Percentiles rank a stretch among this genome's conserved stretches.
These are phyloP conservation scores for Psix sp. DNA, from an alignment of 1,140 invertebrate species.

Conservation along the genomic window DNA sequence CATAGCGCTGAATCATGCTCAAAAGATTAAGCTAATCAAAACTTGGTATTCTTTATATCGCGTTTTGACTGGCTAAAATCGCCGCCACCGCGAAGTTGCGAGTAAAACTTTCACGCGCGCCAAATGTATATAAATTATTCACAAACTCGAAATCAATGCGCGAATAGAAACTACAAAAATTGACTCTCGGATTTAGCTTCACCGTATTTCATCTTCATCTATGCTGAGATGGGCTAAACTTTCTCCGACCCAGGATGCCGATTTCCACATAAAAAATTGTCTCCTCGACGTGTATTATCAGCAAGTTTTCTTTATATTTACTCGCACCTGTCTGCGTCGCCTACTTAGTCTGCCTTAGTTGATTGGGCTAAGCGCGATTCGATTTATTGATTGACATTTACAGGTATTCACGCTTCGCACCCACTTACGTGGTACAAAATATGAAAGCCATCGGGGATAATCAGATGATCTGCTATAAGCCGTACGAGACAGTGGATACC, in stretches of 20 bases:
- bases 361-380: not conserved
- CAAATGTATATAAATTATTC: conserved; percentile 16
- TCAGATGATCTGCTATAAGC: conserved; percentile 90
- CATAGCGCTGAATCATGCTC: not conserved
- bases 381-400: conserved; percentile 19
- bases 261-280: too few relatives aligned
- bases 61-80: conserved; percentile 8
- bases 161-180: conserved; percentile 8
- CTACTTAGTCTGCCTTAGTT: not conserved
- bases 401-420: conserved; percentile 93
- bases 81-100: not conserved
- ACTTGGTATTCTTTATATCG: conserved; percentile 13
- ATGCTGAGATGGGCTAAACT: not conserved
- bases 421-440: conserved; percentile 93
- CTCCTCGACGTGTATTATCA: too few relatives aligned
- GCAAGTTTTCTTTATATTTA: too few relatives aligned
- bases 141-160: conserved; percentile 13
- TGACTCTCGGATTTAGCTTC: not conserved
- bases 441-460: conserved; percentile 96
- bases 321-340: too few relatives aligned
- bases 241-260: too few relatives aligned
- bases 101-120: conserved; percentile 7
- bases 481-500: conserved; percentile 84
- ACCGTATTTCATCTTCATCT: not conserved
- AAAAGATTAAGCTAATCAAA: conserved; percentile 8